Conservation (phyloP, 2,113 vertebrate species). For the Psephotus haematonotus region DNA sequence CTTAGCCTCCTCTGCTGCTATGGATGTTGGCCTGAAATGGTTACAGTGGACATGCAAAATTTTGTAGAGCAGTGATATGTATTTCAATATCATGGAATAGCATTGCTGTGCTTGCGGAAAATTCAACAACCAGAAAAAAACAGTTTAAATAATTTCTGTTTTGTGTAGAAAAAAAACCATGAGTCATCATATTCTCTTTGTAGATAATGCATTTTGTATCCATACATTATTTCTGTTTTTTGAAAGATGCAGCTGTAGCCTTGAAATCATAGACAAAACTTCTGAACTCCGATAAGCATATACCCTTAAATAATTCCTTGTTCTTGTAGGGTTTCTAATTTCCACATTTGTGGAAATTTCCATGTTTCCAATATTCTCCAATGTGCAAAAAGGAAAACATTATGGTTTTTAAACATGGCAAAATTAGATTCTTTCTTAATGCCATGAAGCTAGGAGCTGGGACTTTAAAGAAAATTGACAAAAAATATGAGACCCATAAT, state of each 20-base stretch:
- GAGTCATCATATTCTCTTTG: neutral
- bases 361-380: neutral
- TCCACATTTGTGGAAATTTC: neutral
- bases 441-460: neutral
- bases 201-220: neutral
- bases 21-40: neutral
- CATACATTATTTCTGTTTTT: neutral
- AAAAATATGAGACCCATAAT: neutral
- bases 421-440: neutral
- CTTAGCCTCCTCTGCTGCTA: neutral
- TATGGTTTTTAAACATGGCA: fast-evolving
- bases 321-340: neutral
- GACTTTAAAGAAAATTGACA: neutral
- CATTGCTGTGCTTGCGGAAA: neutral
- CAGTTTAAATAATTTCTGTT: neutral
- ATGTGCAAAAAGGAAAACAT: neutral
- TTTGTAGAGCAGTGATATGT: neutral
- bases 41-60: neutral
- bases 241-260: neutral
- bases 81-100: neutral
- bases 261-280: neutral
- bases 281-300: neutral
- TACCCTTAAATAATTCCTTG: neutral
- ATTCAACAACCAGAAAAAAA: neutral
- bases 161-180: neutral